These are phyloP conservation scores for Mythimna albipuncta DNA, from an alignment of 2,888 invertebrate species.

Conservation along the genomic window DNA sequence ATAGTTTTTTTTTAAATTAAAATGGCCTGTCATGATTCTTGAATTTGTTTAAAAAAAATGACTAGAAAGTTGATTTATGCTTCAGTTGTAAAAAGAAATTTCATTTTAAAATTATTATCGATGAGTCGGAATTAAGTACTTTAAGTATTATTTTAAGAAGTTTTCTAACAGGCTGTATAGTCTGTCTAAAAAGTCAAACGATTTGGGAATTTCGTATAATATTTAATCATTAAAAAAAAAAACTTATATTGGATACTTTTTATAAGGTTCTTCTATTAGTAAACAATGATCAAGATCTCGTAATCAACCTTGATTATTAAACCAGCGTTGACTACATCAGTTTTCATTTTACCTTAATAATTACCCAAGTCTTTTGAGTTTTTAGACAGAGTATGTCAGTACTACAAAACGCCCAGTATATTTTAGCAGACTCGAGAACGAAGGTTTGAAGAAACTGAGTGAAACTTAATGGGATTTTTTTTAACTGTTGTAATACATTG, in stretches of 20 bases:
- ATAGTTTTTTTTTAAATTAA: constrained; percentile 17
- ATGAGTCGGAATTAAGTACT: constrained; percentile 5
- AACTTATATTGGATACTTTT: too few relatives aligned
- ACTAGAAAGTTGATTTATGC: not conserved
- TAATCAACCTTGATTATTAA: too few relatives aligned
- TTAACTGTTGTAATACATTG: not conserved
- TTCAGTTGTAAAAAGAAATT: not conserved
- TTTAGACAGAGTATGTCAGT: not conserved
- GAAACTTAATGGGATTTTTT: not conserved
- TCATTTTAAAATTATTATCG: not conserved
- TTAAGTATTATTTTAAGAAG: constrained; percentile 20
- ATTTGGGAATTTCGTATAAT: too few relatives aligned
- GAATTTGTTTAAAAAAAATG: not conserved
- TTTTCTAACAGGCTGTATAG: not conserved
- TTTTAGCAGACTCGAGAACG: not conserved
- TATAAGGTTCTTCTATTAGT: too few relatives aligned
- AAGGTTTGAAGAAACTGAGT: not conserved
- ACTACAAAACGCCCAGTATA: not conserved
- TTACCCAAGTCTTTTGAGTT: too few relatives aligned
- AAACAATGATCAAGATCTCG: too few relatives aligned
- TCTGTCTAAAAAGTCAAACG: too few relatives aligned
- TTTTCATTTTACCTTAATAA: too few relatives aligned
- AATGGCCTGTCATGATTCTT: not conserved
- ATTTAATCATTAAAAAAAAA: too few relatives aligned
- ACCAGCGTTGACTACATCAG: too few relatives aligned